phyloP scores from a whole-genome alignment of 2,113 vertebrate species.

The Clinocottus analis region DNA sequence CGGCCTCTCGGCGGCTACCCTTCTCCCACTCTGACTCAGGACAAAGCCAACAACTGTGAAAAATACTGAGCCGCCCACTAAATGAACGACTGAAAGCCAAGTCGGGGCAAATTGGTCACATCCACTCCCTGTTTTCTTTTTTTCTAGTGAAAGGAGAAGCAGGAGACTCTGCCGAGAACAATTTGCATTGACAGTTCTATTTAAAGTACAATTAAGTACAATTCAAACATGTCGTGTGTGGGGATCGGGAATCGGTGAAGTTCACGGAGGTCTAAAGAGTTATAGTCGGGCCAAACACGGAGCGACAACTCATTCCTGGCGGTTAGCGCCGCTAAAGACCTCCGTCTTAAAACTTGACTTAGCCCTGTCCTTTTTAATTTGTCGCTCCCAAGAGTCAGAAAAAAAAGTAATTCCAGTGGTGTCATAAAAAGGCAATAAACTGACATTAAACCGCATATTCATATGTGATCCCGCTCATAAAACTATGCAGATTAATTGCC shows the following conservation, averaged over 20 bases:
- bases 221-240: constrained; percentile 24
- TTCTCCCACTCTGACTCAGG: constrained; percentile 61
- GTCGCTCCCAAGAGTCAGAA: constrained; percentile 24
- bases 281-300: constrained; percentile 3
- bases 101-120: constrained; percentile 45
- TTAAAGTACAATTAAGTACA: constrained; percentile 22
- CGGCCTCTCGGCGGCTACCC: constrained; percentile 76
- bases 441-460: constrained; percentile 53
- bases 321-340: constrained; percentile 37
- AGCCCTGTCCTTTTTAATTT: constrained; percentile 32
- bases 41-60: constrained; percentile 64
- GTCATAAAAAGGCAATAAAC: constrained; percentile 60
- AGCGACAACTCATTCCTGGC: constrained; percentile 26
- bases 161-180: background rate
- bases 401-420: constrained; percentile 40
- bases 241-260: constrained; percentile 8
- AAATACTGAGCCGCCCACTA: constrained; percentile 44
- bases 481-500: constrained; percentile 57
- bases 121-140: constrained; percentile 15
- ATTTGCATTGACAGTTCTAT: constrained; percentile 26
- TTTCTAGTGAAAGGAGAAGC: constrained; percentile 42
- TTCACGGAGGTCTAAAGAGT: constrained; percentile 32
- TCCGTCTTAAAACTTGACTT: constrained; percentile 22
- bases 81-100: constrained; percentile 42
- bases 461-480: constrained; percentile 52